Evolutionary conservation across 2,888 invertebrate species (phyloP), one percentile per base, ranked within the genome.

Genomic region (Lochmaea capreae): DNA sequence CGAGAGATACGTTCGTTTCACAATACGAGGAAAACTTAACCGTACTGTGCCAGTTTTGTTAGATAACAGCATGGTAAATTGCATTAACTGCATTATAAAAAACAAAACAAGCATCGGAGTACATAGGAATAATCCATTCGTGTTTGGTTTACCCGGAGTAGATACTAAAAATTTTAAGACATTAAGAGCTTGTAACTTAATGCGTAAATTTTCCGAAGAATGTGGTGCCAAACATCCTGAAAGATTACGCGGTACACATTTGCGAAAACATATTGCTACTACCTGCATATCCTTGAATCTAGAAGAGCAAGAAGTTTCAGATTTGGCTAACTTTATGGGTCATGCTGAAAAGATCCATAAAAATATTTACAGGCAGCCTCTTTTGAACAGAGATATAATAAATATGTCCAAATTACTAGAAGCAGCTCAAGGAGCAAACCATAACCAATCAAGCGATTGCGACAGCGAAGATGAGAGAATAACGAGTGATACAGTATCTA

Each of bases 201-300:
- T 82, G 59, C 62, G 81, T 18, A 66, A 76, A 58, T 81, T 76
- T 70, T 74, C 83, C 2, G 33, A 9, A 8, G 43, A 71, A n/a
- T 83, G 82, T 77, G 80, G 79, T 4, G 82, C 82, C 12, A 57
- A 61, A 42, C 39, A 78, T 46, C 82, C 80, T 9, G 49, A 63
- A 43, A 67, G 77, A 12, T 75, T 83, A 18, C 74, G 79, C n/a
- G 79, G 79, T 33, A 81, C 81, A 6, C 67, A 59, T 8, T 62
- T 81, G 3, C 72, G 80, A 22, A 83, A 81, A 70, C 81, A 82
- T 67, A 79, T 81, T 43, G 82, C 81, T 0, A 81, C 81, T 6
- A 78, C 76, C 18, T 81, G 79, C 22, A 75, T 79, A n/a, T 70
- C 78, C 69, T 72, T 81, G 58, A 75, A 77, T 57, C 58, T 83